A percentile compares a stretch with the other conserved stretches of the same genome.
Conservation (phyloP, 2,113 vertebrate genomes). For the Calyptomena viridis region DNA sequence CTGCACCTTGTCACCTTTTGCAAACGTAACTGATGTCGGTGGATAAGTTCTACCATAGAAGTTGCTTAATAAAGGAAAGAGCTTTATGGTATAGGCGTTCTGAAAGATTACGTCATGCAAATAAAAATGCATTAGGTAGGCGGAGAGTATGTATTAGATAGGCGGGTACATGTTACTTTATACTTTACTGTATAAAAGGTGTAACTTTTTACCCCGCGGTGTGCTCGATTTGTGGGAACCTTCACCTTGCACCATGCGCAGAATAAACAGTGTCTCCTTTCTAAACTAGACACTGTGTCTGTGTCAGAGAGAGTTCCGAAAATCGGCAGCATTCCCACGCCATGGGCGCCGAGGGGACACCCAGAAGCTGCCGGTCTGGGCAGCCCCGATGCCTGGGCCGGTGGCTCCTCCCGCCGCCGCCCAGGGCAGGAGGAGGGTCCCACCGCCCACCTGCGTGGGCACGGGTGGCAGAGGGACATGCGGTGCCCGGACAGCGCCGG, state of each 20-base stretch:
- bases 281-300: not conserved
- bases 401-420: not conserved
- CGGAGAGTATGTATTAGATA: not conserved
- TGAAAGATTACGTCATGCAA: not conserved
- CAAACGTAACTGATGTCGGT: not conserved
- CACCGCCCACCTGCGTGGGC: fast-evolving
- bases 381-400: fast-evolving
- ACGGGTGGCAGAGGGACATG: not conserved
- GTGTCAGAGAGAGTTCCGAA: not conserved
- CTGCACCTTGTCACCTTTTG: not conserved
- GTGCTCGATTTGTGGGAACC: not conserved
- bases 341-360: fast-evolving
- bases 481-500: fast-evolving
- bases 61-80: not conserved
- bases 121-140: not conserved
- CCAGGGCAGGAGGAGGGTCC: not conserved
- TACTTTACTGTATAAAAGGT: not conserved
- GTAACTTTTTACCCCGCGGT: not conserved
- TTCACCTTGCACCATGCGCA: fast-evolving
- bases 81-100: not conserved
- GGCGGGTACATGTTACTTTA: not conserved
- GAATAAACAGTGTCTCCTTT: not conserved
- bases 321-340: not conserved
- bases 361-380: not conserved
- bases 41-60: not conserved